A percentile compares a stretch with the other conserved stretches of the same genome.
Evolutionary conservation across 2,113 vertebrate species (phyloP).

Genomic region (Semicossyphus pulcher): DNA sequence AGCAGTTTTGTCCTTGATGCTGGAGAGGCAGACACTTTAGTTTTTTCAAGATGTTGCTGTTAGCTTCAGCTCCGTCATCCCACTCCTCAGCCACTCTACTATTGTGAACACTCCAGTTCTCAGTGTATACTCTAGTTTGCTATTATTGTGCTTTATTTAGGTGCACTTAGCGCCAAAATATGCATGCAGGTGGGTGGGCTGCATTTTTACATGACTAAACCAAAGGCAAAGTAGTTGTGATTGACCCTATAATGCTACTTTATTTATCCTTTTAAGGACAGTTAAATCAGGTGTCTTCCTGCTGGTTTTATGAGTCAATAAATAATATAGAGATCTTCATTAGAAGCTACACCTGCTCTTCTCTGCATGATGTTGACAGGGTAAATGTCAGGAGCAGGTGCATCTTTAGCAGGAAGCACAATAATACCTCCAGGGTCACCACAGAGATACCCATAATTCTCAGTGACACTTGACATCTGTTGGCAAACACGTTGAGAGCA

Average conservation of each 20-base stretch:
- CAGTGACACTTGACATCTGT: constrained; percentile 31
- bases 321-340: background rate
- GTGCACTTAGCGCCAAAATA: background rate
- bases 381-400: constrained; percentile 50
- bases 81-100: background rate
- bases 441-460: constrained; percentile 22
- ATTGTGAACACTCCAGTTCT: background rate
- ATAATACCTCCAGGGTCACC: constrained; percentile 33
- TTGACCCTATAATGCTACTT: too few species aligned
- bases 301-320: background rate
- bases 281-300: too few species aligned
- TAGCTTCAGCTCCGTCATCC: background rate
- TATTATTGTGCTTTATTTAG: background rate
- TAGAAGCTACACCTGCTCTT: background rate
- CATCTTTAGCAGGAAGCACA: constrained; percentile 34
- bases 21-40: background rate
- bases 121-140: background rate
- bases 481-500: constrained; percentile 3
- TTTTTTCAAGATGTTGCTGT: background rate
- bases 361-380: background rate
- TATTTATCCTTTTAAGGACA: too few species aligned
- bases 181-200: background rate
- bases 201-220: background rate
- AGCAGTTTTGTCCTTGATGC: background rate
- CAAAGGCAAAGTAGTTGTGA: too few species aligned